These are phyloP conservation scores for Anoplophora glabripennis DNA, from an alignment of 1,140 invertebrate species.

Conservation along the genomic window DNA sequence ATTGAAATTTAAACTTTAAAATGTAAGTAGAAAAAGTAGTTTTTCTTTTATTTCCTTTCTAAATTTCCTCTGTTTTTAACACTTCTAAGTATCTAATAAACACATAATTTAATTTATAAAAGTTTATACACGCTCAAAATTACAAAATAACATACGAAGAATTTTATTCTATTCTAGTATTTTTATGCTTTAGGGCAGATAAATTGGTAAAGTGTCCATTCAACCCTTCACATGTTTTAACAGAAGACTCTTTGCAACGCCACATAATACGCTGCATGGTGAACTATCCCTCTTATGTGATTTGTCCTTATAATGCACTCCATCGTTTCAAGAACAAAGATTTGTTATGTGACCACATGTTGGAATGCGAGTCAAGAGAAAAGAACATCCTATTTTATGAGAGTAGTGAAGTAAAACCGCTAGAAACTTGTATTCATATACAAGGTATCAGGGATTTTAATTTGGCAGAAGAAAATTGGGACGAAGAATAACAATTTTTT, in stretches of 20 bases:
- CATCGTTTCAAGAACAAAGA: conserved; percentile 27
- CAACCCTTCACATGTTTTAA: conserved; percentile 28
- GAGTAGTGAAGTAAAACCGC: background rate
- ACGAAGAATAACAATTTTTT: conserved; percentile 17
- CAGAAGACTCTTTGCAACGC: conserved; percentile 22
- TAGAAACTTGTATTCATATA: conserved; percentile 13
- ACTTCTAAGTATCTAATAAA: no score
- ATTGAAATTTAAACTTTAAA: no score
- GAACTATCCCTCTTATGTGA: conserved; percentile 30
- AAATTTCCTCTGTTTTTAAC: no score
- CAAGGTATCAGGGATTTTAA: conserved; percentile 23
- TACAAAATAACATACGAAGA: no score
- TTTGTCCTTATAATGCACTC: conserved; percentile 32
- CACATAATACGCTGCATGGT: conserved; percentile 35
- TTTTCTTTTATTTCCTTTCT: no score
- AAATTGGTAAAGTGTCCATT: conserved; percentile 29
- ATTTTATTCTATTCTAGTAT: no score
- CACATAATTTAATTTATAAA: no score
- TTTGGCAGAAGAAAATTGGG: conserved; percentile 34
- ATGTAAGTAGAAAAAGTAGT: no score
- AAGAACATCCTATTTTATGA: background rate
- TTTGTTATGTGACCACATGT: conserved; percentile 26
- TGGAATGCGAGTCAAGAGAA: conserved; percentile 22
- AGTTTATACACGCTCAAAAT: no score
- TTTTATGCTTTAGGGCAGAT: conserved; percentile 13